Evolutionary conservation across 2,797 vertebrate species (phyloP), one percentile per base, ranked within the genome.

Genomic region (Coracias cyanogaster): DNA sequence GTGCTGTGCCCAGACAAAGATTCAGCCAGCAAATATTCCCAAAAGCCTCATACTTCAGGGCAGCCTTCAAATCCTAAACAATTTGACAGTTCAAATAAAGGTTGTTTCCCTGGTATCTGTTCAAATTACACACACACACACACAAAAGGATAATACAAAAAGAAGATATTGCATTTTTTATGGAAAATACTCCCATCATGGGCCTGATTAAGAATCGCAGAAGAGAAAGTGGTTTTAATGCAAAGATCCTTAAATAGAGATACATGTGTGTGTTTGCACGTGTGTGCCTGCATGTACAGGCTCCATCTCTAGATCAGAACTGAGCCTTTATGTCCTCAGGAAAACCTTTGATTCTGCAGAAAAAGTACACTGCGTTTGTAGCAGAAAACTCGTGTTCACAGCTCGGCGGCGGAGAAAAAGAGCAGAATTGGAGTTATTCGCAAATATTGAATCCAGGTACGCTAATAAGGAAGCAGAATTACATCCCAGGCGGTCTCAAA

Each of bases 361-460:
- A 89, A 80, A 89, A 25, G 37, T 4, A 49, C 29, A 21, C 49
- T 5, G 14, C 7, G 25, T 69, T 82, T 71, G 65, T 49, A 46
- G 69, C 21, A 62, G 76, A 83, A 95, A 93, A 69, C 61, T 58
- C 4, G 0, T 26, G 25, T 54, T 89, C 64, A 39, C 41, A 83
- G 65, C 89, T 89, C 33, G 3, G 61, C 15, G 46, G 73, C 62
- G 46, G 54, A 91, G 43, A 74, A 77, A 89, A 86, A 74, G 58
- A 55, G 52, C 60, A 77, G 76, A 45, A 55, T 91, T 16, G 21
- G 89, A 92, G 46, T 62, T 90, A 82, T 92, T 74, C 58, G 9
- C 92, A 94, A 94, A 96, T 96, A 92, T 83, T 88, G 89, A 92
- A 95, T 35, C 58, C 87, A 86, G 79, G 86, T 94, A 78, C 49